phyloP scores from a whole-genome alignment of 1,140 invertebrate species.

The Drosophila arawakana region DNA sequence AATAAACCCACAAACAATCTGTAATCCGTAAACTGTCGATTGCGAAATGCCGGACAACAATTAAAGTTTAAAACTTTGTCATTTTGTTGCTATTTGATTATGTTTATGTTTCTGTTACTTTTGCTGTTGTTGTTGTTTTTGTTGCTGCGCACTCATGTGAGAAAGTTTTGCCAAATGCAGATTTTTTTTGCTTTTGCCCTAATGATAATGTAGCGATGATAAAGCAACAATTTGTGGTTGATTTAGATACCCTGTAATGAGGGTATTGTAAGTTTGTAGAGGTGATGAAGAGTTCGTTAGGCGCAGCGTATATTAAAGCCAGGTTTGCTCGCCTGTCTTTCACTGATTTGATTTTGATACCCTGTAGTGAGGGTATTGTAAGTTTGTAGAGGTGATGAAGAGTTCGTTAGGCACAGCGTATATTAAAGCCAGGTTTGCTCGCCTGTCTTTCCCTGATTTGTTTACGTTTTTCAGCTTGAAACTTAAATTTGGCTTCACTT shows the following conservation, averaged over 20 bases:
- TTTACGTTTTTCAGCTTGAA: slow-evolving; percentile 28
- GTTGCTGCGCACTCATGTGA: slow-evolving; percentile 62
- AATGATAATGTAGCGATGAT: slow-evolving; percentile 56
- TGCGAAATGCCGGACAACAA: slow-evolving; percentile 59
- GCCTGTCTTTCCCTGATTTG: background rate
- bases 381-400: too few species aligned
- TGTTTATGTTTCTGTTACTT: slow-evolving; percentile 33
- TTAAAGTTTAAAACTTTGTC: slow-evolving; percentile 56
- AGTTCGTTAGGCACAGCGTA: too few species aligned
- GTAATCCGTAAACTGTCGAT: slow-evolving; percentile 42
- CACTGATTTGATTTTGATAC: slow-evolving; percentile 3
- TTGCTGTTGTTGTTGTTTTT: slow-evolving; percentile 32
- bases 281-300: too few species aligned
- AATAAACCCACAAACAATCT: slow-evolving; percentile 53
- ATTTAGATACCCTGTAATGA: background rate
- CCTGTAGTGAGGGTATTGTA: too few species aligned
- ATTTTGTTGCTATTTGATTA: slow-evolving; percentile 42
- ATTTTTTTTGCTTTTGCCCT: slow-evolving; percentile 44
- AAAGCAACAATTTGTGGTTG: slow-evolving; percentile 5
- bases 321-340: background rate
- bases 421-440: too few species aligned
- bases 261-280: too few species aligned
- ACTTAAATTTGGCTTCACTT: slow-evolving; percentile 19
- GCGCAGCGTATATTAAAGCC: too few species aligned
- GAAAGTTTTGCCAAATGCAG: slow-evolving; percentile 80